These are phyloP conservation scores for Mustela lutreola DNA, from an alignment of 2,113 vertebrate genomes.

Conservation along the genomic window DNA sequence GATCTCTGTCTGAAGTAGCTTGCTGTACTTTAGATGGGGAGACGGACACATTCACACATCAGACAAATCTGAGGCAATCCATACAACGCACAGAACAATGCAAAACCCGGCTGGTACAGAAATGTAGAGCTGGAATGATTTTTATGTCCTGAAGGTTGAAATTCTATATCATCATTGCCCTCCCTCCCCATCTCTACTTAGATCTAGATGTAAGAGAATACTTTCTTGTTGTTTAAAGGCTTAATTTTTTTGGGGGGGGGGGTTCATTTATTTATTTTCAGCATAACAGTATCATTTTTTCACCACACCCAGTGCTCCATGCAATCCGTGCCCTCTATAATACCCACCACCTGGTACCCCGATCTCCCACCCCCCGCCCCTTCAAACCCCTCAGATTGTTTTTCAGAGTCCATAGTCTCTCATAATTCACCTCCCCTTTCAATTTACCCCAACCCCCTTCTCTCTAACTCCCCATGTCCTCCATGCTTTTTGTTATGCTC, in stretches of 20 bases:
- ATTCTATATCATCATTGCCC: not conserved
- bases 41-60: not conserved
- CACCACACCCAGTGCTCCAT: no score
- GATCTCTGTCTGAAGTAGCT: not conserved
- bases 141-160: not conserved
- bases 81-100: not conserved
- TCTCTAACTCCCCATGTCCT: no score
- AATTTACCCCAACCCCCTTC: no score
- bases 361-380: no score
- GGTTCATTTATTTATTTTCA: no score
- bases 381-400: no score
- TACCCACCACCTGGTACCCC: no score
- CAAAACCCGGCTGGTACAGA: not conserved
- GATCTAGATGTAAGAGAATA: not conserved
- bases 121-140: slow-evolving; percentile 1
- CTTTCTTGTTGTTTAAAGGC: not conserved
- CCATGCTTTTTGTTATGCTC: no score
- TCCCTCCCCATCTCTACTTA: not conserved
- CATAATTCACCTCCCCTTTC: no score
- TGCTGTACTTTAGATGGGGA: not conserved
- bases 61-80: not conserved
- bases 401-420: no score
- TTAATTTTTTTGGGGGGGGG: not conserved
- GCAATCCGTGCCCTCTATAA: no score
- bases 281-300: no score